Evolutionary conservation across 1,140 invertebrate species (phyloP), one percentile per base, ranked within the genome.

Genomic region (Melitaea cinxia): DNA sequence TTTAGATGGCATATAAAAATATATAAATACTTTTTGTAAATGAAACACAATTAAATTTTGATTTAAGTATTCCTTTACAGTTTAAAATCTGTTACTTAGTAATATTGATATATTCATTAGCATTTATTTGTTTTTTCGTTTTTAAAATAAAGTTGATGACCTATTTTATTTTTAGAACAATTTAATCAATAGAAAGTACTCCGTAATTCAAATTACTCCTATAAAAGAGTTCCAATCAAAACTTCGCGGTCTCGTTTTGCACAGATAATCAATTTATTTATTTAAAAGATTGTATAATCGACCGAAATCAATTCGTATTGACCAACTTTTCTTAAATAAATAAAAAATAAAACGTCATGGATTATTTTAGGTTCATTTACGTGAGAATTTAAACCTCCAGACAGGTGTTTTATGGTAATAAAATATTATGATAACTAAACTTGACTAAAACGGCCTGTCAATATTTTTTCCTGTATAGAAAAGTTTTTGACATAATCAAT

Each of bases 241-340:
- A 63, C 42, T 67, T 70, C 47, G 61, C 61, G 70, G 60, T 69
- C 54, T 63, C 54, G 42, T 66, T 64, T 67, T 37, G 21, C 21
- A 47, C 37, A 61, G 57, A 65, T 68, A 70, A 73, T 70, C 67
- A 65, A 73, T 73, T 70, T 45, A 33, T 65, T 52, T 68, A 68
- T 58, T 68, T 49, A 24, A 57, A 50, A 61, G 68, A 70, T 73
- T 73, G 68, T 73, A 67, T 70, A 73, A 73, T 73, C 56, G 21
- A 17, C 23, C 33, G 35, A 50, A 70, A 68, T 67, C 56, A 60
- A 73, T 73, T 66, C 28, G 50, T 45, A 58, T 12, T 54, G 60
- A 28, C 65, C 69, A 49, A 71, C 59, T 71, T 71, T 67, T 59
- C 64, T 49, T 58, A 42, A 21, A 19, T 4, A 53, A 49, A 52